Evolutionary conservation across 2,113 vertebrate species (phyloP).

Genomic region (Rallus limicola): DNA sequence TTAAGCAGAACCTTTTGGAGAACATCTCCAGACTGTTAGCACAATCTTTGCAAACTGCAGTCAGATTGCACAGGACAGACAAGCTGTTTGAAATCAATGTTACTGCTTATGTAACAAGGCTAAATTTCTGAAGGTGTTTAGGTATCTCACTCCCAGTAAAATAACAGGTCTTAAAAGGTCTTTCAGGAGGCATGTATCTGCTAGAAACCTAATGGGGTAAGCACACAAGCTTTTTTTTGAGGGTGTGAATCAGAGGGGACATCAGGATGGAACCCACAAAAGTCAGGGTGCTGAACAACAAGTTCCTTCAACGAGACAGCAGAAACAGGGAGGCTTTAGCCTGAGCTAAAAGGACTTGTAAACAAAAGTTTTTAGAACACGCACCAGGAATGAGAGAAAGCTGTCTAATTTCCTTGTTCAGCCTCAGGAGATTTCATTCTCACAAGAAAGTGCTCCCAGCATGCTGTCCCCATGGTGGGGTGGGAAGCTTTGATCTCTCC

Average conservation of each 20-base stretch:
- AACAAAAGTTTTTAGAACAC: neutral
- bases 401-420: neutral
- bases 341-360: neutral
- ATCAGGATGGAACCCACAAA: neutral
- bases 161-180: neutral
- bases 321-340: neutral
- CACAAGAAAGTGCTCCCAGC: neutral
- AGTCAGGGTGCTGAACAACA: neutral
- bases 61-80: neutral
- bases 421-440: neutral
- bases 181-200: neutral
- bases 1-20: neutral
- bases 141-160: neutral
- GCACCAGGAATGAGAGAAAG: neutral
- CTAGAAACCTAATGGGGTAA: neutral
- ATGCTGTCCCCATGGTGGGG: neutral
- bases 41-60: neutral
- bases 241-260: neutral
- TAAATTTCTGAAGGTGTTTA: neutral
- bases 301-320: accelerated
- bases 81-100: neutral
- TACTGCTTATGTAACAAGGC: neutral
- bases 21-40: neutral
- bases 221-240: neutral
- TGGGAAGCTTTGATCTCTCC: neutral